A percentile compares a stretch with the other conserved stretches of the same genome.
Conservation (phyloP, 2,113 vertebrate species). For the Sander lucioperca region DNA sequence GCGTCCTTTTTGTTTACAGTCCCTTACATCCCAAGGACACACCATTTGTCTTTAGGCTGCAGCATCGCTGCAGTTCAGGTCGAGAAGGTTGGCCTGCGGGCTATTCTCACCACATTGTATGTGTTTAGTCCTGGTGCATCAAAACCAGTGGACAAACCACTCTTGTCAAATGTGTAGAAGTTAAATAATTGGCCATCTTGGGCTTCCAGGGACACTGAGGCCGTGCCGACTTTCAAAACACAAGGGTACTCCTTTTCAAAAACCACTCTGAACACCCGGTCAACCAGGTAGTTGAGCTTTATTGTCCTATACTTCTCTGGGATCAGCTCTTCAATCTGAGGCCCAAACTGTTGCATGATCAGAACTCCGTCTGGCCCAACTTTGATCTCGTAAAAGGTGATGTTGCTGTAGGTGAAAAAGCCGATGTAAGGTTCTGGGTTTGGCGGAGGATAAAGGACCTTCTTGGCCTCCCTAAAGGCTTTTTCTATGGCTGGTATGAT, state of each 20-base stretch:
- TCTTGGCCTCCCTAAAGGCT: slow-evolving; percentile 86
- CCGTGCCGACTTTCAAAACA: slow-evolving; percentile 86
- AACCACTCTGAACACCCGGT: slow-evolving; percentile 90
- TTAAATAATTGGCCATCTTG: slow-evolving; percentile 93
- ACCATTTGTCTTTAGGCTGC: neutral
- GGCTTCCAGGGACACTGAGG: slow-evolving; percentile 91
- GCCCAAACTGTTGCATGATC: slow-evolving; percentile 94
- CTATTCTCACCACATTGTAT: slow-evolving; percentile 89
- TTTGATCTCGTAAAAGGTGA: slow-evolving; percentile 94
- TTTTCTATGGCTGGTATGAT: slow-evolving; percentile 92
- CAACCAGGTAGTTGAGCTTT: slow-evolving; percentile 89
- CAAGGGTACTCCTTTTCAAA: slow-evolving; percentile 94
- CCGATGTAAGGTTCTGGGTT: slow-evolving; percentile 87
- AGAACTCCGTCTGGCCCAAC: slow-evolving; percentile 86
- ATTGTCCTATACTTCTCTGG: slow-evolving; percentile 91
- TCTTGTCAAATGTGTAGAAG: slow-evolving; percentile 88
- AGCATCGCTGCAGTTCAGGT: slow-evolving; percentile 48
- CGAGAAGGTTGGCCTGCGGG: slow-evolving; percentile 81
- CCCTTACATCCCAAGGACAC: neutral
- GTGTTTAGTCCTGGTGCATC: slow-evolving; percentile 94
- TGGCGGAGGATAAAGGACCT: slow-evolving; percentile 83
- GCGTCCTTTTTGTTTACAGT: neutral
- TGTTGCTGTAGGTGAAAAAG: slow-evolving; percentile 92
- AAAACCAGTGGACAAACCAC: slow-evolving; percentile 90
- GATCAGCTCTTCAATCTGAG: slow-evolving; percentile 90